A percentile compares a stretch with the other conserved stretches of the same genome.
Evolutionary conservation across 2,113 vertebrate species (phyloP).

Genomic region (Petrocephalus zakoni): DNA sequence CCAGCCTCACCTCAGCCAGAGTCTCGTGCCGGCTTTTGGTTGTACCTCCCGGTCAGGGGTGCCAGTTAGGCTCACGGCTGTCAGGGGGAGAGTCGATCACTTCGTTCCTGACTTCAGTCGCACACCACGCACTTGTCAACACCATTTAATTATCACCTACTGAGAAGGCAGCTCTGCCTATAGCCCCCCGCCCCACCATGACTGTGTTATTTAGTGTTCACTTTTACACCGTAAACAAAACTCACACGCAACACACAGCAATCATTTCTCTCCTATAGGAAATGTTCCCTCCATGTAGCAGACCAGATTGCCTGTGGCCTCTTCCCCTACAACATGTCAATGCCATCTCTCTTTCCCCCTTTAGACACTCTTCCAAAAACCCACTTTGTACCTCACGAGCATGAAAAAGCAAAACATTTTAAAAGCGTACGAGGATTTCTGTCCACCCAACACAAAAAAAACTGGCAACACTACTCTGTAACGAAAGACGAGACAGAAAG

Average conservation of each 20-base stretch:
- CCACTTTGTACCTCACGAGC: conserved; percentile 22
- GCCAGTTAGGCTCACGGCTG: not conserved
- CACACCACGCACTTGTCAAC: not conserved
- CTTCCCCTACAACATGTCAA: conserved; percentile 1
- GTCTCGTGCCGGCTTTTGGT: not conserved
- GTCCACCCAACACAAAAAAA: conserved; percentile 19
- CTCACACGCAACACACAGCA: not conserved
- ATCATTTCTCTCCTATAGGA: not conserved
- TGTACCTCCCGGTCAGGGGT: not conserved
- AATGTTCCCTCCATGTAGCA: not conserved
- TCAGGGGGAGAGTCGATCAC: not conserved
- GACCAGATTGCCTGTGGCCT: not conserved
- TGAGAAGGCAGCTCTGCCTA: not conserved
- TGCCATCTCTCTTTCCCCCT: not conserved
- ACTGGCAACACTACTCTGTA: conserved; percentile 41
- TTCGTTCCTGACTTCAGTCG: not conserved
- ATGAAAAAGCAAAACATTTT: conserved; percentile 25
- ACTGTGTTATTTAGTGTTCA: not conserved
- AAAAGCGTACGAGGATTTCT: conserved; percentile 33
- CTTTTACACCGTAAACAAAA: not conserved
- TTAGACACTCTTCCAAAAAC: conserved; percentile 15
- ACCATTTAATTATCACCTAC: not conserved
- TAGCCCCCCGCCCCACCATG: not conserved
- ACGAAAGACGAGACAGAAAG: conserved; percentile 43
- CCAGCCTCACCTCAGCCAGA: not conserved